Percentiles rank a stretch among this genome's conserved stretches.
Evolutionary conservation across 2,113 vertebrate genomes (phyloP).

Genomic region (Hippocampus guttulatus): DNA sequence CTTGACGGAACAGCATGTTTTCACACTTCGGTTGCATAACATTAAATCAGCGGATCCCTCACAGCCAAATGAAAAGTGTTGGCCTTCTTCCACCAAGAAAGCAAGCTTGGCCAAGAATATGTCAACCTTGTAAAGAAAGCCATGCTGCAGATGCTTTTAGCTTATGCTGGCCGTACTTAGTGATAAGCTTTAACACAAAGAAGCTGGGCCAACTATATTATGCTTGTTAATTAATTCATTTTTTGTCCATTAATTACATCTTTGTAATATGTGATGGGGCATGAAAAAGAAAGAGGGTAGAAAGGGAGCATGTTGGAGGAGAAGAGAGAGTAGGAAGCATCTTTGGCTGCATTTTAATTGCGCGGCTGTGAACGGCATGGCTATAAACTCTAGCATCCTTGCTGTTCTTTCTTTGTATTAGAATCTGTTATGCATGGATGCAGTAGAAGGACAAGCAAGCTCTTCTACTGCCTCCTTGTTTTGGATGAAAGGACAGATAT

Average conservation of each 20-base stretch:
- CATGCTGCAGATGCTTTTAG: conserved; percentile 65
- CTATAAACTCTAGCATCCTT: conserved; percentile 61
- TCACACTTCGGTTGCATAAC: conserved; percentile 68
- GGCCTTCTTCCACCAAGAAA: conserved; percentile 66
- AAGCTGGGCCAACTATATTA: conserved; percentile 53
- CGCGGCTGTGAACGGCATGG: conserved; percentile 69
- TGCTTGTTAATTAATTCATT: conserved; percentile 60
- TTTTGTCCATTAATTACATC: conserved; percentile 47
- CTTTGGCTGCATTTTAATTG: conserved; percentile 44
- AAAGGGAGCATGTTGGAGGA: background rate
- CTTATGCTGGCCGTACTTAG: conserved; percentile 62
- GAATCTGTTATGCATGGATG: background rate
- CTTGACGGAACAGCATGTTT: conserved; percentile 46
- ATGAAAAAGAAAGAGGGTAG: conserved; percentile 24
- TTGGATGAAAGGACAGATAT: conserved; percentile 44
- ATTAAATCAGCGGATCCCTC: conserved; percentile 58
- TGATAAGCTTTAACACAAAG: conserved; percentile 68
- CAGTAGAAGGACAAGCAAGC: too few relatives aligned
- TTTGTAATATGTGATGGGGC: conserved; percentile 30
- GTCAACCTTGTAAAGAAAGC: conserved; percentile 69
- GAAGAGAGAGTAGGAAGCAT: conserved; percentile 6
- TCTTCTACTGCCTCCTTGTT: background rate
- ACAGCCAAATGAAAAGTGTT: conserved; percentile 61
- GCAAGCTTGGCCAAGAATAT: conserved; percentile 71
- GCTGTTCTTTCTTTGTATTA: conserved; percentile 27